phyloP scores from a whole-genome alignment of 35 echinoderm and acorn worm genomes.

The Strongylocentrotus purpuratus region DNA sequence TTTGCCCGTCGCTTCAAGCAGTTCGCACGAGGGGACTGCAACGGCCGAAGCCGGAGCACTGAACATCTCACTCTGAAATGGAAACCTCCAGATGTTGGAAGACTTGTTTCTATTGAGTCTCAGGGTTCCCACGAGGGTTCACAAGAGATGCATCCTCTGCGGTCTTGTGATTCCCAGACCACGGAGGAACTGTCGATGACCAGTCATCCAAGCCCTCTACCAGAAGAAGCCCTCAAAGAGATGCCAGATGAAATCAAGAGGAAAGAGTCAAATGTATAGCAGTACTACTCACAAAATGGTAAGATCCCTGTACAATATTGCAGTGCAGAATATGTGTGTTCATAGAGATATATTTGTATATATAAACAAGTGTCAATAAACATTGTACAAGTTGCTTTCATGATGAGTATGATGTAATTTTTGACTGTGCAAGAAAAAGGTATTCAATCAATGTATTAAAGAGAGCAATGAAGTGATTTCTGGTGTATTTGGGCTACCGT shows the following conservation, averaged over 20 bases:
- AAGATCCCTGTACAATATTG: not conserved
- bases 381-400: constrained; percentile 1
- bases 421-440: not conserved
- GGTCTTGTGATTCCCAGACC: constrained; percentile 25
- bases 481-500: too few relatives aligned
- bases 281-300: not conserved
- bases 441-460: not conserved
- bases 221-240: constrained; percentile 28
- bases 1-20: constrained; percentile 43
- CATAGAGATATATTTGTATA: constrained; percentile 8
- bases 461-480: not conserved
- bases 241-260: constrained; percentile 23
- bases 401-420: not conserved
- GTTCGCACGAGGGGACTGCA: not conserved
- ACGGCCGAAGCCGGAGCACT: not conserved
- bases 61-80: constrained; percentile 7
- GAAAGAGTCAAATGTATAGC: constrained; percentile 44
- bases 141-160: constrained; percentile 11
- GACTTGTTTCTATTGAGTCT: constrained; percentile 28
- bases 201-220: constrained; percentile 34
- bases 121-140: not conserved
- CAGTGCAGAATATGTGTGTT: not conserved
- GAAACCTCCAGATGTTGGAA: not conserved
- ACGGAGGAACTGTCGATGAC: constrained; percentile 26
- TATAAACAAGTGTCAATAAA: not conserved